These are phyloP conservation scores for Anadara kagoshimensis DNA, from an alignment of 1,140 invertebrate species.

Conservation along the genomic window DNA sequence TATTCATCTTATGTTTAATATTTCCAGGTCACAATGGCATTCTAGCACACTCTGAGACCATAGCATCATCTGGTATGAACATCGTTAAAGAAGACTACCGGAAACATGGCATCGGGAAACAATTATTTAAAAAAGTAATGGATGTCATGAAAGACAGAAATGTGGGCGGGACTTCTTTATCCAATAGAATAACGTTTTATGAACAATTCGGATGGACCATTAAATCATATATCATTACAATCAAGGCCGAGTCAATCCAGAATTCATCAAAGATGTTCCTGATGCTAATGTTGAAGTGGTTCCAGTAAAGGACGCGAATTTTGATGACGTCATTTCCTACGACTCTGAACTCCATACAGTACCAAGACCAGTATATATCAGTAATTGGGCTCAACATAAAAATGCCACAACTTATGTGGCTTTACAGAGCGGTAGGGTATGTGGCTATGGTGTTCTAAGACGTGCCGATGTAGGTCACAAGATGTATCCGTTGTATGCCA, in stretches of 20 bases:
- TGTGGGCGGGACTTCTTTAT: constrained; percentile 50
- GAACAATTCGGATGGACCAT: constrained; percentile 57
- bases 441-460: constrained; percentile 50
- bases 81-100: constrained; percentile 52
- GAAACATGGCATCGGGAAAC: constrained; percentile 44
- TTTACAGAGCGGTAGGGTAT: constrained; percentile 42
- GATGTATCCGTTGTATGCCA: constrained; percentile 53
- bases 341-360: constrained; percentile 52
- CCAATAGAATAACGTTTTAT: constrained; percentile 53
- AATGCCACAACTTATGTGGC: constrained; percentile 44
- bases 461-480: constrained; percentile 45
- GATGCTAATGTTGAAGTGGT: constrained; percentile 46
- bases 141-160: constrained; percentile 52
- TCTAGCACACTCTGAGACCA: constrained; percentile 40
- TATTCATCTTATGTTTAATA: no score
- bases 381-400: constrained; percentile 45
- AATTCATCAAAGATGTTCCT: constrained; percentile 33
- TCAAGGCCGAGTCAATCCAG: constrained; percentile 46
- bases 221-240: constrained; percentile 54
- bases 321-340: constrained; percentile 49
- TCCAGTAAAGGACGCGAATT: constrained; percentile 36
- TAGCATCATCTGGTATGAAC: constrained; percentile 58
- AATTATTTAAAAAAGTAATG: constrained; percentile 49
- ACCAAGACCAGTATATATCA: constrained; percentile 45
- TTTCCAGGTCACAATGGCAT: constrained; percentile 52